A percentile compares a stretch with the other conserved stretches of the same genome.
Evolutionary conservation across 1,140 invertebrate genomes (phyloP).

Genomic region (Procambarus virginalis): DNA sequence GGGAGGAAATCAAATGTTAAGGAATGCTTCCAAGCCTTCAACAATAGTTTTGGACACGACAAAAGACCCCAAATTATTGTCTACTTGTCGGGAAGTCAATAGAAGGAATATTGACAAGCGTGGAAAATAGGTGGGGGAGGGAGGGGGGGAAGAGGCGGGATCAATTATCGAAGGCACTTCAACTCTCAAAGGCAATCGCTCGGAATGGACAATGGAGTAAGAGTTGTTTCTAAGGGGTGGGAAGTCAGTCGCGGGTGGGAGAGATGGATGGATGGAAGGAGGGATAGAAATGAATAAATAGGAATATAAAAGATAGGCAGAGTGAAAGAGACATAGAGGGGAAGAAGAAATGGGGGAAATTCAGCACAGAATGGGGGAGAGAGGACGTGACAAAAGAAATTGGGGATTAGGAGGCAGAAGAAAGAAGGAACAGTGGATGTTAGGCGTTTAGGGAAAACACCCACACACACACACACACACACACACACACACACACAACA

Average conservation of each 20-base stretch:
- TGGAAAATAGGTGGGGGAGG: neutral
- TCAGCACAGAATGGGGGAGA: too few species aligned
- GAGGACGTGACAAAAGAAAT: too few species aligned
- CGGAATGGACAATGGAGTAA: neutral
- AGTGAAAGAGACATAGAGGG: neutral
- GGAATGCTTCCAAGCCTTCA: neutral
- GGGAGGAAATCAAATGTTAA: conserved; percentile 28
- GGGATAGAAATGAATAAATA: neutral
- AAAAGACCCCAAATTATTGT: conserved; percentile 47
- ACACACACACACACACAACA: too few species aligned
- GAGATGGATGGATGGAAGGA: neutral
- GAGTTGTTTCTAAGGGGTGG: neutral
- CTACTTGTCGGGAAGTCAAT: conserved; percentile 55
- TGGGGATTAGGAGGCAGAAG: too few species aligned
- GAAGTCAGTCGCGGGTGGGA: neutral
- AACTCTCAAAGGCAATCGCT: conserved; percentile 6
- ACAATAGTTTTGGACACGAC: neutral
- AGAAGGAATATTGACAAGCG: conserved; percentile 50
- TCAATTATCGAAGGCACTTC: conserved; percentile 31
- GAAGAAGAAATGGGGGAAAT: neutral
- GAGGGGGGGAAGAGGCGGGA: neutral
- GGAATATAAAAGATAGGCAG: neutral
- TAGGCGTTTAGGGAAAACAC: too few species aligned
- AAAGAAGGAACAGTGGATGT: too few species aligned
- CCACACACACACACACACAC: too few species aligned